Percentiles rank a stretch among this genome's conserved stretches.
Evolutionary conservation across 1,140 invertebrate species (phyloP).

Genomic region (Leptoteleia sp.): DNA sequence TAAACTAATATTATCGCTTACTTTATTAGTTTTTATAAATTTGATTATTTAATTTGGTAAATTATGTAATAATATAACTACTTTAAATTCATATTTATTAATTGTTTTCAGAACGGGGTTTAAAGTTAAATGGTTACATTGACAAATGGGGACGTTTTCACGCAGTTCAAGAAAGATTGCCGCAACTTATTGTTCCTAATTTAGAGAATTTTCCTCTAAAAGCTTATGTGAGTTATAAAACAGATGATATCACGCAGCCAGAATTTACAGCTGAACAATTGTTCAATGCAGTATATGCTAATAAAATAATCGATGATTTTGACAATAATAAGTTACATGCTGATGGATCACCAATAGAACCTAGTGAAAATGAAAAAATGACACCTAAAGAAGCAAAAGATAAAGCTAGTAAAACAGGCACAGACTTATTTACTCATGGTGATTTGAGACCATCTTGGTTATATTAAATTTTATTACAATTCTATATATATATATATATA

Average conservation of each 20-base stretch:
- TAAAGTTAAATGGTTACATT: constrained; percentile 83
- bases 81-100: neutral
- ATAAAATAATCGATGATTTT: constrained; percentile 91
- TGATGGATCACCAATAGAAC: constrained; percentile 86
- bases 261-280: constrained; percentile 92
- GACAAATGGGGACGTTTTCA: constrained; percentile 82
- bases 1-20: no score
- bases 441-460: constrained; percentile 45
- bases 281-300: constrained; percentile 90
- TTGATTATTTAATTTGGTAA: no score
- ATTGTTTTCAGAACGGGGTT: constrained; percentile 83
- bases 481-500: no score
- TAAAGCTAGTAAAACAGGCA: constrained; percentile 87
- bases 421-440: constrained; percentile 85
- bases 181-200: constrained; percentile 95
- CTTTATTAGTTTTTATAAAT: no score
- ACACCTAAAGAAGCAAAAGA: constrained; percentile 86
- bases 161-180: constrained; percentile 92
- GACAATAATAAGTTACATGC: constrained; percentile 86
- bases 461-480: no score
- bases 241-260: constrained; percentile 86
- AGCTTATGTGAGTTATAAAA: constrained; percentile 95
- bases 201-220: constrained; percentile 89
- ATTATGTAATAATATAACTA: no score
- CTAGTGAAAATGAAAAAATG: constrained; percentile 85